Percentiles rank a stretch among this genome's conserved stretches.
Evolutionary conservation across 2,797 vertebrate genomes (phyloP).

Genomic region (Xyrichtys novacula): DNA sequence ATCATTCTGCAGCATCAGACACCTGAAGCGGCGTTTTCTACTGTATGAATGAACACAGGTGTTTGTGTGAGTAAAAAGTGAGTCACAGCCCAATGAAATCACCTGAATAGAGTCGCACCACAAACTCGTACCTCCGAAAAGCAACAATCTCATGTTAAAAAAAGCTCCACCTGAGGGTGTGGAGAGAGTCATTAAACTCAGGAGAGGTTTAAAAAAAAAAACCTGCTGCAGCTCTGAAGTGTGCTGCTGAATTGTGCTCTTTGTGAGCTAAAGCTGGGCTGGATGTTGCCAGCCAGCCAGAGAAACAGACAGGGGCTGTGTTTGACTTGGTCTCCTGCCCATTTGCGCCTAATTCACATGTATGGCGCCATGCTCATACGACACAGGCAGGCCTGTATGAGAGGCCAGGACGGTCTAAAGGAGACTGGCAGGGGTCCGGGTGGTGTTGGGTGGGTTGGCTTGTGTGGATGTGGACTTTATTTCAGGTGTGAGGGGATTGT

Average conservation of each 20-base stretch:
- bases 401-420: constrained; percentile 32
- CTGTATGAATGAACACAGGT: constrained; percentile 64
- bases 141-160: constrained; percentile 50
- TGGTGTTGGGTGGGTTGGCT: constrained; percentile 57
- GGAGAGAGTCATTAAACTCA: constrained; percentile 58
- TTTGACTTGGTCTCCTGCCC: constrained; percentile 80
- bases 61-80: constrained; percentile 51
- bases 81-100: constrained; percentile 69
- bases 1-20: constrained; percentile 43
- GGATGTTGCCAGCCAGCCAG: constrained; percentile 70
- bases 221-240: constrained; percentile 59
- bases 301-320: constrained; percentile 76
- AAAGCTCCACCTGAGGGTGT: constrained; percentile 58
- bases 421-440: constrained; percentile 42
- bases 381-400: constrained; percentile 64
- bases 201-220: constrained; percentile 72
- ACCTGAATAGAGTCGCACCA: constrained; percentile 56
- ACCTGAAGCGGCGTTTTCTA: constrained; percentile 39
- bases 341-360: constrained; percentile 60
- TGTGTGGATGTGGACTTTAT: constrained; percentile 55
- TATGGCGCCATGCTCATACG: constrained; percentile 58
- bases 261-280: constrained; percentile 77
- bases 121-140: constrained; percentile 58
- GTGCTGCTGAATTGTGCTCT: constrained; percentile 81
- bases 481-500: constrained; percentile 61